These are phyloP conservation scores for Dasypogon diadema DNA, from an alignment of 2,888 invertebrate species.

Conservation along the genomic window DNA sequence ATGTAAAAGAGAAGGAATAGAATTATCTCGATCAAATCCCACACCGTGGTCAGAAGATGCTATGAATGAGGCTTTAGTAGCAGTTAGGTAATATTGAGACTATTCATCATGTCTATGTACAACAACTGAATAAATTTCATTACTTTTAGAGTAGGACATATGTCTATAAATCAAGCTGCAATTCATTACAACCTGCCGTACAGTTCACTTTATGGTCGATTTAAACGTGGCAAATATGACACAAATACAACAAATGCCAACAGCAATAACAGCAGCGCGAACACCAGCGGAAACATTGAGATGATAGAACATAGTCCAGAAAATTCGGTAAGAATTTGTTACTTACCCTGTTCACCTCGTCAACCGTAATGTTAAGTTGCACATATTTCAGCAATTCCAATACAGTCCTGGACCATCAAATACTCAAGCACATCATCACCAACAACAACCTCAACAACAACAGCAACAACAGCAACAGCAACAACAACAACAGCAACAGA, in stretches of 20 bases:
- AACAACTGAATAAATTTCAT: slow-evolving; percentile 57
- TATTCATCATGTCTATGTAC: not conserved
- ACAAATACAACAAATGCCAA: slow-evolving; percentile 63
- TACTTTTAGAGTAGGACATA: slow-evolving; percentile 81
- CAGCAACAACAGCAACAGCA: slow-evolving; percentile 64
- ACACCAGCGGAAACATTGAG: slow-evolving; percentile 67
- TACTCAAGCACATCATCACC: slow-evolving; percentile 58
- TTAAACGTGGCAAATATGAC: slow-evolving; percentile 88
- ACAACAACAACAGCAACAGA: slow-evolving; percentile 63
- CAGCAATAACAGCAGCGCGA: slow-evolving; percentile 63
- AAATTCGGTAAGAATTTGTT: slow-evolving; percentile 64
- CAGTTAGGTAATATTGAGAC: slow-evolving; percentile 76
- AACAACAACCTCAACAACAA: slow-evolving; percentile 53
- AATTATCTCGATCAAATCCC: slow-evolving; percentile 88
- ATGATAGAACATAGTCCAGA: slow-evolving; percentile 69
- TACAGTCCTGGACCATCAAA: slow-evolving; percentile 64
- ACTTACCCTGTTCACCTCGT: slow-evolving; percentile 26
- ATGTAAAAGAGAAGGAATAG: slow-evolving; percentile 91
- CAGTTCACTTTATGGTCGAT: slow-evolving; percentile 88
- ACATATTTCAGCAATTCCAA: slow-evolving; percentile 69
- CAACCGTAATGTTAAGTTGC: slow-evolving; percentile 62
- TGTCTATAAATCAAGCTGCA: slow-evolving; percentile 94
- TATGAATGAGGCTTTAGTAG: slow-evolving; percentile 90
- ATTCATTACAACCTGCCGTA: slow-evolving; percentile 92
- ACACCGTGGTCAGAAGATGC: slow-evolving; percentile 95